Percentiles rank a stretch among this genome's conserved stretches.
Conservation (phyloP, 1,140 invertebrate species). For the Drosophila takahashii region DNA sequence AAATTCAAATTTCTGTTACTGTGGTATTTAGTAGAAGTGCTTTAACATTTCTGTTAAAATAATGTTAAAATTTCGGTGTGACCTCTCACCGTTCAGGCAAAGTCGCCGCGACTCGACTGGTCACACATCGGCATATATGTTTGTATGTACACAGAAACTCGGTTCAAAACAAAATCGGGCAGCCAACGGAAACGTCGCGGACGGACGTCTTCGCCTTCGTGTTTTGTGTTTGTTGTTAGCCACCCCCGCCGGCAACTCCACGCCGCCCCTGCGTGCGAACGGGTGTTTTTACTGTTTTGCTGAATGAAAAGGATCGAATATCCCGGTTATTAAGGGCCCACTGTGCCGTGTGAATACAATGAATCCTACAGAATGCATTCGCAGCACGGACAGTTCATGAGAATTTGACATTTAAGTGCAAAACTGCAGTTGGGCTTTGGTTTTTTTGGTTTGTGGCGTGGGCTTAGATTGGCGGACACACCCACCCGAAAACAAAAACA, state of each 20-base stretch:
- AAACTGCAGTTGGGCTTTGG: slow-evolving; percentile 34
- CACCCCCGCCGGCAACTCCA: slow-evolving; percentile 1
- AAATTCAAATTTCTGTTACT: too few species aligned
- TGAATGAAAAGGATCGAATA: slow-evolving; percentile 42
- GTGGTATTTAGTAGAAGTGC: too few species aligned
- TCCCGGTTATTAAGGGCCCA: slow-evolving; percentile 5
- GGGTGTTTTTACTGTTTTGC: slow-evolving; percentile 29
- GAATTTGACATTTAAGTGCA: slow-evolving; percentile 74
- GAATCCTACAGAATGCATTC: slow-evolving; percentile 33
- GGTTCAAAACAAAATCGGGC: slow-evolving; percentile 2
- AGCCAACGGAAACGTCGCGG: neutral
- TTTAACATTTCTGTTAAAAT: neutral
- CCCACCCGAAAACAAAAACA: slow-evolving; percentile 67
- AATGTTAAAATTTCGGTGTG: neutral
- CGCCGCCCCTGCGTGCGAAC: neutral
- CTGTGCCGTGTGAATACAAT: neutral
- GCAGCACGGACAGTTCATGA: slow-evolving; percentile 59
- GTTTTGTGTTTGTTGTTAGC: slow-evolving; percentile 10
- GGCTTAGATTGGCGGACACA: slow-evolving; percentile 69
- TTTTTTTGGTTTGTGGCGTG: slow-evolving; percentile 38
- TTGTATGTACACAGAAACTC: neutral
- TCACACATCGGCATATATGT: neutral
- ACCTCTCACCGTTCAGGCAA: neutral
- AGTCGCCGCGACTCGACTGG: too few species aligned
- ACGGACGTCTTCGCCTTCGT: neutral